phyloP scores from a whole-genome alignment of 2,113 vertebrate species.

The Onychorhynchus coronatus region DNA sequence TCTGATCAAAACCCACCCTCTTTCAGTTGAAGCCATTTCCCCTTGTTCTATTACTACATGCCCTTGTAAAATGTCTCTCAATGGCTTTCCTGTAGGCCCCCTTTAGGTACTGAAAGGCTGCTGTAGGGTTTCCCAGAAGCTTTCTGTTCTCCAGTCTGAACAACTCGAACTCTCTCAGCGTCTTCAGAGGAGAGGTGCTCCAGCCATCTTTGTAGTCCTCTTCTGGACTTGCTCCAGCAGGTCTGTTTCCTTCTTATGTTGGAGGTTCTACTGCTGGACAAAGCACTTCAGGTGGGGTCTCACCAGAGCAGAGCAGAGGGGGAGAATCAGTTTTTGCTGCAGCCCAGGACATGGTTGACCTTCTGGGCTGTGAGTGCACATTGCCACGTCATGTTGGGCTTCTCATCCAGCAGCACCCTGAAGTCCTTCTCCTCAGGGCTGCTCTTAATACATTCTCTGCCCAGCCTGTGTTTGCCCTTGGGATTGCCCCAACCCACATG shows the following conservation, averaged over 20 bases:
- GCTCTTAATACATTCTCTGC: background rate
- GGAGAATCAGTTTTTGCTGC: background rate
- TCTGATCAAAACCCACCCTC: background rate
- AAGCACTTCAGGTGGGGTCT: background rate
- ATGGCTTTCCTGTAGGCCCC: too few species aligned
- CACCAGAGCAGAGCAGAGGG: background rate
- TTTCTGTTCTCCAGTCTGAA: background rate
- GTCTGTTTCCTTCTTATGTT: background rate
- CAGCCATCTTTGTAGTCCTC: background rate
- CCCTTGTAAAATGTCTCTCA: background rate
- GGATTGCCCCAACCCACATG: rapidly evolving
- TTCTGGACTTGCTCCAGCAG: background rate
- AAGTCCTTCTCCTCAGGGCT: background rate
- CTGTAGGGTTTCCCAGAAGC: background rate
- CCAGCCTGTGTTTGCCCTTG: background rate
- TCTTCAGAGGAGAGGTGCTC: background rate
- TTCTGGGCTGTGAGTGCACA: background rate
- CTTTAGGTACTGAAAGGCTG: background rate
- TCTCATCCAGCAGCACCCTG: background rate
- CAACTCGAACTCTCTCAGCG: background rate
- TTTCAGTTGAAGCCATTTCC: background rate
- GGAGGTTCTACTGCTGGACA: background rate
- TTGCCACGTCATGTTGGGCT: background rate
- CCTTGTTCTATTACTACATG: background rate
- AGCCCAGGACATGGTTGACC: background rate